A percentile compares a stretch with the other conserved stretches of the same genome.
phyloP scores from a whole-genome alignment of 1,140 invertebrate genomes.

The Riptortus pedestris region DNA sequence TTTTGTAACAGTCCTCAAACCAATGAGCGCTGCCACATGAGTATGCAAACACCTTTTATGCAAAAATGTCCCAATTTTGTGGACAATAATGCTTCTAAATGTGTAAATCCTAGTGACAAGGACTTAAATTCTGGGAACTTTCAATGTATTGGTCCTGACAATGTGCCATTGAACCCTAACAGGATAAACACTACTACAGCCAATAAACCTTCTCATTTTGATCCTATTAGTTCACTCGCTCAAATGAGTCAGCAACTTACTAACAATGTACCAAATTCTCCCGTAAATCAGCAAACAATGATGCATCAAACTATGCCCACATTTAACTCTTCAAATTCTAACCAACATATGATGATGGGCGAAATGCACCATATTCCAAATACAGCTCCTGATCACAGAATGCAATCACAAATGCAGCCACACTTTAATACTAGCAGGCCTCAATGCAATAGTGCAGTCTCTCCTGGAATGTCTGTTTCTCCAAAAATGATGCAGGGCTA shows the following conservation, averaged over 20 bases:
- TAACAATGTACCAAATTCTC: conserved; percentile 54
- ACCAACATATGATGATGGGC: conserved; percentile 46
- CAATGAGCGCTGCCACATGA: conserved; percentile 23
- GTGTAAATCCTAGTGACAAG: conserved; percentile 24
- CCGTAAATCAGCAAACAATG: conserved; percentile 38
- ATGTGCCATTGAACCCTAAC: conserved; percentile 70
- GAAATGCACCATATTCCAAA: conserved; percentile 35
- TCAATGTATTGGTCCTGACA: conserved; percentile 44
- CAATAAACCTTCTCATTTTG: conserved; percentile 57
- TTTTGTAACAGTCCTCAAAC: conserved; percentile 28
- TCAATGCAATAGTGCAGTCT: conserved; percentile 23
- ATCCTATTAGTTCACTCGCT: conserved; percentile 84
- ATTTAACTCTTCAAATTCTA: conserved; percentile 38
- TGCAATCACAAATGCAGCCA: conserved; percentile 30
- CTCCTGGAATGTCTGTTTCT: conserved; percentile 35
- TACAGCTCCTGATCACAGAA: conserved; percentile 27
- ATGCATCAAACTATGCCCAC: conserved; percentile 44
- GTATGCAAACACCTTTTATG: conserved; percentile 29
- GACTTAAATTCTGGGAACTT: conserved; percentile 28
- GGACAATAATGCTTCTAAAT: conserved; percentile 16
- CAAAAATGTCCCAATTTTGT: conserved; percentile 33
- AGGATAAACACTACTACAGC: conserved; percentile 40
- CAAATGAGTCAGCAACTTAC: conserved; percentile 89
- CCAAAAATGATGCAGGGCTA: conserved; percentile 38
- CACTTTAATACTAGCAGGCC: conserved; percentile 25